A percentile compares a stretch with the other conserved stretches of the same genome.
phyloP scores from a whole-genome alignment of 2,113 vertebrate genomes.

The Acrocephalus kingi region DNA sequence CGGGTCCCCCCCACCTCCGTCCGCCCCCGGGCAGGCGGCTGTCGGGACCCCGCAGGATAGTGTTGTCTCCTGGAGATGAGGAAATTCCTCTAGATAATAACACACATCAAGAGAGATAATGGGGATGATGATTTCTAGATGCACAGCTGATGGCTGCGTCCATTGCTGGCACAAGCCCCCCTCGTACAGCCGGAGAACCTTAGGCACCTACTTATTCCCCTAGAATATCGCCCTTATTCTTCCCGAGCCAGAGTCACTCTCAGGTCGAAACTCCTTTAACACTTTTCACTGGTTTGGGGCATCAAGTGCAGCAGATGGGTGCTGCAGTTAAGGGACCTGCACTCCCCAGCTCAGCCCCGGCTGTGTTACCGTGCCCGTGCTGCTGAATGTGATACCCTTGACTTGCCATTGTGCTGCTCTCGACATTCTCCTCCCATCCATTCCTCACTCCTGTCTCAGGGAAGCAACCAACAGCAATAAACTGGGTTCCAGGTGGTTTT shows the following conservation, averaged over 20 bases:
- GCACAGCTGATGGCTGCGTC: not conserved
- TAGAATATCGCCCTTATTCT: not conserved
- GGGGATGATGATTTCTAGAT: not conserved
- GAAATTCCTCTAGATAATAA: not conserved
- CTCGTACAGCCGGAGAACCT: accelerated
- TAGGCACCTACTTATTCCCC: too few relatives aligned
- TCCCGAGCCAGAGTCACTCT: not conserved
- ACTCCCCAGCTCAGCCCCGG: accelerated
- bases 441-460: accelerated
- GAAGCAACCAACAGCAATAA: not conserved
- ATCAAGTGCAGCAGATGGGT: accelerated
- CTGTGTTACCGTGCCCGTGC: too few relatives aligned
- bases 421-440: accelerated
- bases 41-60: accelerated
- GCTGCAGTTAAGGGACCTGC: accelerated
- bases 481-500: not conserved
- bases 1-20: too few relatives aligned
- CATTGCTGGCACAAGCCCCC: not conserved
- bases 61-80: not conserved
- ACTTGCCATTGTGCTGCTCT: not conserved
- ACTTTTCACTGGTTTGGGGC: accelerated
- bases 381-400: accelerated
- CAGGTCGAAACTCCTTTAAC: not conserved
- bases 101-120: too few relatives aligned
- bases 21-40: not conserved